Evolutionary conservation across 1,140 invertebrate species (phyloP).

Genomic region (Pseudachorutes palmiensis): DNA sequence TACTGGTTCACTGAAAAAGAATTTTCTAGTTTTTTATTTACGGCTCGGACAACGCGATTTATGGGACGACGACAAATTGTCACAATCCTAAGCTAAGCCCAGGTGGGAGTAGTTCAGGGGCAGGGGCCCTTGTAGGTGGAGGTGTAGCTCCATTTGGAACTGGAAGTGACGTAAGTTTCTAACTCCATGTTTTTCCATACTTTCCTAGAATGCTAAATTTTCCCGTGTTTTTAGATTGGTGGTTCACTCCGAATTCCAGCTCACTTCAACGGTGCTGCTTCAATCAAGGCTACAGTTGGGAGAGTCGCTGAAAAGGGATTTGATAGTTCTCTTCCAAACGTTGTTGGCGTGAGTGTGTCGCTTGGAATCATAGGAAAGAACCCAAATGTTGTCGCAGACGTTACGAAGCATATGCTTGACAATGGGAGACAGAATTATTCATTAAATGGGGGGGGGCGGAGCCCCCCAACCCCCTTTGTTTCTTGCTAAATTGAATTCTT

Average conservation of each 20-base stretch:
- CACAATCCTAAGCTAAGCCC: conserved; percentile 25
- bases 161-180: conserved; percentile 50
- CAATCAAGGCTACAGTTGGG: conserved; percentile 28
- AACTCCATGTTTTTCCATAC: too few relatives aligned
- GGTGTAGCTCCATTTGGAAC: conserved; percentile 27
- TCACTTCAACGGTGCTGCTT: conserved; percentile 30
- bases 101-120: conserved; percentile 32
- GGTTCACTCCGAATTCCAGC: conserved; percentile 28
- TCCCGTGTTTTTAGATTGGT: conserved; percentile 40
- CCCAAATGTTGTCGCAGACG: conserved; percentile 3
- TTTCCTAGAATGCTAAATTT: too few relatives aligned
- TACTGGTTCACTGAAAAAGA: too few relatives aligned
- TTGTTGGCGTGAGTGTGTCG: conserved; percentile 15
- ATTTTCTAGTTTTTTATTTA: too few relatives aligned
- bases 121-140: conserved; percentile 28
- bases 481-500: too few relatives aligned
- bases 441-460: too few relatives aligned
- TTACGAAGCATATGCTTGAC: conserved; percentile 11
- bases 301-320: conserved; percentile 25
- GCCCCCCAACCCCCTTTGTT: too few relatives aligned
- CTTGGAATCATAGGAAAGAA: conserved; percentile 14
- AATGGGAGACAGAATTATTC: conserved; percentile 5
- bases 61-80: conserved; percentile 29
- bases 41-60: conserved; percentile 31
- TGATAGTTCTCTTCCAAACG: conserved; percentile 29